Percentiles rank a stretch among this genome's conserved stretches.
phyloP scores from a whole-genome alignment of 2,888 invertebrate genomes.

The Panopea generosa region DNA sequence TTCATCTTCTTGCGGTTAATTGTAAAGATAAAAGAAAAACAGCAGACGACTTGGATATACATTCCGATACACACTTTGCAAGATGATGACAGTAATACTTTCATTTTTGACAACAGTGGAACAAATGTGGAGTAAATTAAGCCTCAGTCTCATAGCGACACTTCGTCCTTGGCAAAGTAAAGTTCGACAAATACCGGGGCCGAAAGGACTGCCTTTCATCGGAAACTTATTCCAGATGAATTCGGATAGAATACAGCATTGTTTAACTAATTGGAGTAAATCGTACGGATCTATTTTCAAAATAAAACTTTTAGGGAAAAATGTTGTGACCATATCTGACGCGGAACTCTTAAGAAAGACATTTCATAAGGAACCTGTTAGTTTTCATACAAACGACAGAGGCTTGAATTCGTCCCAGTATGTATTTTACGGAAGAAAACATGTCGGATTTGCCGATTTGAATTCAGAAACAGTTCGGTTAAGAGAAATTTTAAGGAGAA shows the following conservation, averaged over 20 bases:
- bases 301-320: too few relatives aligned
- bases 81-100: too few relatives aligned
- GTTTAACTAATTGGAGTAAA: neutral
- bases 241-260: neutral
- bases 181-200: neutral
- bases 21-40: too few relatives aligned
- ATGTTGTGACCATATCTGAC: too few relatives aligned
- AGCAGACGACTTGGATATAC: too few relatives aligned
- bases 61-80: too few relatives aligned
- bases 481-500: neutral
- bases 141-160: too few relatives aligned
- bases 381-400: conserved; percentile 8
- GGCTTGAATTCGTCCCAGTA: neutral
- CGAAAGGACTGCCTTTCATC: neutral
- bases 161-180: too few relatives aligned
- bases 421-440: conserved; percentile 1
- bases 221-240: neutral
- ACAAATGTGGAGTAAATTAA: too few relatives aligned
- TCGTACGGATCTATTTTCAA: neutral
- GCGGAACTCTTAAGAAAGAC: neutral
- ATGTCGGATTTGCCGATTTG: conserved; percentile 5
- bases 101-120: too few relatives aligned
- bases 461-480: conserved; percentile 4
- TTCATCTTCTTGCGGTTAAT: too few relatives aligned
- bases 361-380: neutral